Evolutionary conservation across 2,113 vertebrate genomes (phyloP), one percentile per base, ranked within the genome.

Genomic region (Megaleporinus macrocephalus): DNA sequence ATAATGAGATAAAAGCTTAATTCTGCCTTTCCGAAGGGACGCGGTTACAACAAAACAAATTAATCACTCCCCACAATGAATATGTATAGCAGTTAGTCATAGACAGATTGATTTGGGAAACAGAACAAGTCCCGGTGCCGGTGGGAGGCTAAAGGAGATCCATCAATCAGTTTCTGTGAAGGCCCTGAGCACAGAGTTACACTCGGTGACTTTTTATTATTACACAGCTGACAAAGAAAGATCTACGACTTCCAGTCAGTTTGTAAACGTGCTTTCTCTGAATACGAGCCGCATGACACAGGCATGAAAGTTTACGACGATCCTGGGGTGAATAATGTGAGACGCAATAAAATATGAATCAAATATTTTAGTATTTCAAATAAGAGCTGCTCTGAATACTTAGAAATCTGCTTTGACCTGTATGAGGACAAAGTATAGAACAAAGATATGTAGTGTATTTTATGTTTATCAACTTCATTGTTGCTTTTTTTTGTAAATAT

Each of bases 1-100:
- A 55, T 86, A 83, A 84, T 72, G 62, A 36, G 79, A 69, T 83
- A 51, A 85, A 90, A 69, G 82, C 87, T 87, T 70, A 47, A 88
- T 87, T 83, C 29, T 77, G 53, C 11, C 29, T 70, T 30, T 78
- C 51, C 36, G 66, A 53, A 55, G 29, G 63, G 18, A 72, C 47
- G 20, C 0, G 18, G 26, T 26, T 12, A 72, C n/a, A 13, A 72
- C n/a, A 13, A 59, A 59, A 14, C 16, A 76, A 76, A 82, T 41
- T 76, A 71, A 83, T 63, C 16, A 26, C 76, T 55, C 33, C 0
- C 2, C 57, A 36, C 47, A 20, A 79, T 89, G 85, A 91, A 88
- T 88, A 55, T 89, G 30, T 71, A 74, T 78, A 36, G 59, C 83
- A 85, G 76, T 70, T 75, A 69, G 69, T 33, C 75, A 77, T 73